A percentile compares a stretch with the other conserved stretches of the same genome.
Evolutionary conservation across 2,113 vertebrate species (phyloP).

Genomic region (Bathybates hornii): DNA sequence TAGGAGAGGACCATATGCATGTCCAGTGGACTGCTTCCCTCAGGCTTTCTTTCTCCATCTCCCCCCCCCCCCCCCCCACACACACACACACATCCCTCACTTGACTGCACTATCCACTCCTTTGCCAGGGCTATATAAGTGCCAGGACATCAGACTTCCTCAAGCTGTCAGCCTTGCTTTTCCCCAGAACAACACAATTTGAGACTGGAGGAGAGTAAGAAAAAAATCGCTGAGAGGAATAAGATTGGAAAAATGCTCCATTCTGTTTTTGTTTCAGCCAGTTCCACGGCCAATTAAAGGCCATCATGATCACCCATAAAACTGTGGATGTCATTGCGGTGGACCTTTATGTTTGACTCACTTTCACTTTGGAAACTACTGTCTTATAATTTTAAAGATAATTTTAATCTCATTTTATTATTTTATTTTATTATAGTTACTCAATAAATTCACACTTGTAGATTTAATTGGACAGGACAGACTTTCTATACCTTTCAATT

Average conservation of each 20-base stretch:
- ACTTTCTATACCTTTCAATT: background rate
- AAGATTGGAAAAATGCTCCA: background rate
- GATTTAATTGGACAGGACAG: background rate
- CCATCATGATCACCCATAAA: background rate
- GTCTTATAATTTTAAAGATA: background rate
- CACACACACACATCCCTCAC: slow-evolving; percentile 15
- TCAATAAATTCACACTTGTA: background rate
- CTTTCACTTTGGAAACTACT: background rate
- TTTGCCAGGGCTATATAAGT: slow-evolving; percentile 44
- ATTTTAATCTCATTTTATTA: background rate
- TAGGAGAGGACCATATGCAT: slow-evolving; percentile 64
- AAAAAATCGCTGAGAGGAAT: slow-evolving; percentile 31
- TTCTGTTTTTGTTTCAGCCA: slow-evolving; percentile 6
- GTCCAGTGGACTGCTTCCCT: slow-evolving; percentile 49
- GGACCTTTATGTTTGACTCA: background rate
- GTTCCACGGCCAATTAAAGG: slow-evolving; percentile 35
- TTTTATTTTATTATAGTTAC: background rate
- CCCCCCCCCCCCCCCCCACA: background rate
- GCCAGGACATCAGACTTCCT: slow-evolving; percentile 58
- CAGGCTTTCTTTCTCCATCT: slow-evolving; percentile 21
- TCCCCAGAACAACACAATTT: slow-evolving; percentile 15
- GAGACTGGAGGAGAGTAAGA: background rate
- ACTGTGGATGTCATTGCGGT: background rate
- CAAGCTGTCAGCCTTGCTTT: slow-evolving; percentile 51
- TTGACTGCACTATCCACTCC: slow-evolving; percentile 49